Base-by-base conservation (phyloP, 1,140 invertebrate species). In the Meloidogyne floridensis region DNA sequence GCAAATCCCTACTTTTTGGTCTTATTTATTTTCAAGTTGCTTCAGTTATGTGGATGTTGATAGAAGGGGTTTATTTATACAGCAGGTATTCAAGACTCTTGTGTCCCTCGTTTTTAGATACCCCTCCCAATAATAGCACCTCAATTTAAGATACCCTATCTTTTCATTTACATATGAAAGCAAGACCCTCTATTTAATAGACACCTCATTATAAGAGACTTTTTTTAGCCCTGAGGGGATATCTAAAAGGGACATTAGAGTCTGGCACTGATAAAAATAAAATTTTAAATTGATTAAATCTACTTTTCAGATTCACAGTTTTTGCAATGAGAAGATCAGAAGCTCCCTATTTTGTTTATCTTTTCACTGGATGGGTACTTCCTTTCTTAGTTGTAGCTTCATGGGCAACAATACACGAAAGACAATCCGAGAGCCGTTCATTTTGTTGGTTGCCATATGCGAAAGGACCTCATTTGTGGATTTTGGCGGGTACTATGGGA, bases 21-120 rank as follows among this genome's bases (percentile, higher is more conserved):
- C 86, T 89, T 13, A 89, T 90, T 54, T 89, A 89, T 72, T 89
- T 89, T 84, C 89, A 89, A 84, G 87, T 89, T 3, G 89, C 88
- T 15, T 84, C 81, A 18, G 89, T 90, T 9, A 90, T 89, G 80
- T 89, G 88, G 88, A 90, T 89, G 88, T 53, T 90, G 9, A 90
- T 90, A 6, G 87, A 89, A 80, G 88, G 88, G 15, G 75, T 86
- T 5, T 87, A 83, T 84, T 59, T 77, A 15, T 77, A 77, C 8
- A 65, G 56, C 6, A 77, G 75, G 75, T 77, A 69, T n/a, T 11
- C 4, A 8, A 8, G 43, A 18, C 5, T 59, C 7, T 77, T 42
- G 32, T 32, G 32, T 32, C 32, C 32, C 32, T 32, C 32, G 32
- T 32, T 32, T 32, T 32, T 32, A 32, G 32, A 32, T 32, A 32